Percentiles rank a stretch among this genome's conserved stretches.
Conservation (phyloP, 64 coral and sea anemone species). For the Stylophora pistillata region DNA sequence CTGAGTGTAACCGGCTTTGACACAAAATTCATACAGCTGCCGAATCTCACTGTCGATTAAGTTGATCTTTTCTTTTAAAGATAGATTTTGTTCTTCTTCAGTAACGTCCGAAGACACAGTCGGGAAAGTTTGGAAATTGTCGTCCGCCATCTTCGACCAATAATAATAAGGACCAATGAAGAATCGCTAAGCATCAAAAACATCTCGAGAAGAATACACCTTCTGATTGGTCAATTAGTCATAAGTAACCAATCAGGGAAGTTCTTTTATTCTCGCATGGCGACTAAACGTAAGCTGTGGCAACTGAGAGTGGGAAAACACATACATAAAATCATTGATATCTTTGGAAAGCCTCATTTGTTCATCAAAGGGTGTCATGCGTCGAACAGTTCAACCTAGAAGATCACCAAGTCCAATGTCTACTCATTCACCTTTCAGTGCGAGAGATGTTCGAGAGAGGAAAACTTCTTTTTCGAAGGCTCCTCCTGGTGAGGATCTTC, state of each 20-base stretch:
- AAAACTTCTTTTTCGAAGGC: constrained; percentile 6
- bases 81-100: constrained; percentile 62
- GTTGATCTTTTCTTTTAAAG: constrained; percentile 77
- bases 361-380: background rate
- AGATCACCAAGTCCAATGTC: constrained; percentile 27
- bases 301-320: background rate
- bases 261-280: constrained; percentile 32
- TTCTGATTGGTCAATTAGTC: constrained; percentile 1
- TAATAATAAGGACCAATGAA: background rate
- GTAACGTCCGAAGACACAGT: constrained; percentile 39
- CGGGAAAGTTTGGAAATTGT: background rate
- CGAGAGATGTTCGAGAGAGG: constrained; percentile 17
- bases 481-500: background rate
- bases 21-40: constrained; percentile 83
- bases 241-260: background rate
- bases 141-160: background rate
- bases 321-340: no score
- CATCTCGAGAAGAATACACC: background rate
- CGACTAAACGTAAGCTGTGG: constrained; percentile 21
- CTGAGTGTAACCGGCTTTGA: constrained; percentile 80
- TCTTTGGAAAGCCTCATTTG: background rate
- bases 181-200: background rate
- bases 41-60: constrained; percentile 86
- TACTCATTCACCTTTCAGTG: constrained; percentile 2
- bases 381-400: background rate